These are phyloP conservation scores for Ibycter americanus DNA, from an alignment of 2,797 vertebrate species.

Conservation along the genomic window DNA sequence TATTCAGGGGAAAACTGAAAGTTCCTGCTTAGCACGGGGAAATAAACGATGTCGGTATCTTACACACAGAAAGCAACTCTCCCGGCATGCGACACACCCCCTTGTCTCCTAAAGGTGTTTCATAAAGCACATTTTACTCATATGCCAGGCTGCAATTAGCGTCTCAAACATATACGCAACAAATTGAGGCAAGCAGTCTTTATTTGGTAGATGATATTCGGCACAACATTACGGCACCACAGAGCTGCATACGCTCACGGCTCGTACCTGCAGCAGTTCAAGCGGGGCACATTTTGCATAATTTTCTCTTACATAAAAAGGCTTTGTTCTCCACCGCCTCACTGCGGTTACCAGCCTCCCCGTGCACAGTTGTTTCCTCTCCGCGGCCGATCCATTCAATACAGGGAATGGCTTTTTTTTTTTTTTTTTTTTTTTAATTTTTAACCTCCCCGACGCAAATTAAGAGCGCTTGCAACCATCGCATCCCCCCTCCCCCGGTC, in stretches of 20 bases:
- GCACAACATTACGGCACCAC: slow-evolving; percentile 18
- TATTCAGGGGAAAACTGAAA: background rate
- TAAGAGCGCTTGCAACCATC: background rate
- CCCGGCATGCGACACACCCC: background rate
- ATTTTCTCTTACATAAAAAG: slow-evolving; percentile 57
- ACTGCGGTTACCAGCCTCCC: slow-evolving; percentile 37
- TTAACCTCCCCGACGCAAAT: background rate
- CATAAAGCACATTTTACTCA: background rate
- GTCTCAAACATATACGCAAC: background rate
- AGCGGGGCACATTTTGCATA: slow-evolving; percentile 29
- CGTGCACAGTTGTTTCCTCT: background rate
- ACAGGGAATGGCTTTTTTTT: background rate
- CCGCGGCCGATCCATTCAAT: background rate
- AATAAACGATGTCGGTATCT: background rate
- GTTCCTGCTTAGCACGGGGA: background rate
- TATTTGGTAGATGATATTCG: background rate
- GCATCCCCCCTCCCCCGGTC: background rate
- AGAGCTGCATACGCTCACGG: background rate
- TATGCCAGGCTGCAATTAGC: background rate
- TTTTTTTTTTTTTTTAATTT: background rate
- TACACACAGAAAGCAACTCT: background rate
- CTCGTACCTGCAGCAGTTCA: slow-evolving; percentile 63
- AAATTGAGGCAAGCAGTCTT: background rate
- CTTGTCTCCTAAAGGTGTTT: background rate
- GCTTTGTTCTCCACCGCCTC: slow-evolving; percentile 77